Evolutionary conservation across 2,888 invertebrate genomes (phyloP), one percentile per base, ranked within the genome.

Genomic region (Tortricodes alternella): DNA sequence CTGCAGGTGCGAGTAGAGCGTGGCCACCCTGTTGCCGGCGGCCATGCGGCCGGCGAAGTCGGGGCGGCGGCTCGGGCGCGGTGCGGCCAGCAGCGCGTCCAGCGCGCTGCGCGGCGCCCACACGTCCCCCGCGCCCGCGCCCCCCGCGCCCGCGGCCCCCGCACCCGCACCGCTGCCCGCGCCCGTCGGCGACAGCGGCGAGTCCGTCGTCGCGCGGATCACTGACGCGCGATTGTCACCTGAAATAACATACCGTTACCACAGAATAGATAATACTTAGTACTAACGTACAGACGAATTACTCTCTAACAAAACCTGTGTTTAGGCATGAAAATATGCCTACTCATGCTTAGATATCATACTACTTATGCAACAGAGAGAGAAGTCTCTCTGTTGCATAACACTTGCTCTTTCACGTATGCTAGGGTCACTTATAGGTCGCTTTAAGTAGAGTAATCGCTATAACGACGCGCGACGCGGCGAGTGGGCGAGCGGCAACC

Each of bases 151-250:
- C 46, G 75, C 79, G 6, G 96, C n/a, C 86, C 87, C 74, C 63
- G 4, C 86, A 21, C 74, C 63, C 4, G 39, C 39, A 23, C 68
- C 89, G 48, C 74, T 80, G 6, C 87, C 87, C 0, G 91, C 80
- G 0, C 94, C 93, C 0, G 95, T 95, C 0, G 96, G 96, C 0
- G 97, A 97, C 80, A 96, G 93, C 0, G 96, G 96, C 0, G 96
- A 96, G 78, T 97, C 97, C 0, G 96, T 96, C 0, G 96, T 96
- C 1, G 96, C 95, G 46, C 96, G 75, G 60, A 90, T 91, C 27
- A 91, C 89, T 41, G 84, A 82, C 0, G 87, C 88, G 5, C 90
- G 77, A 50, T 81, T 78, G 62, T 89, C 89, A 4, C 87, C 89
- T 89, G 71, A 0, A 71, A 74, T 2, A 21, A 1, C 2, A 11